These are phyloP conservation scores for Labia minor DNA, from an alignment of 2,888 invertebrate genomes.

Conservation along the genomic window DNA sequence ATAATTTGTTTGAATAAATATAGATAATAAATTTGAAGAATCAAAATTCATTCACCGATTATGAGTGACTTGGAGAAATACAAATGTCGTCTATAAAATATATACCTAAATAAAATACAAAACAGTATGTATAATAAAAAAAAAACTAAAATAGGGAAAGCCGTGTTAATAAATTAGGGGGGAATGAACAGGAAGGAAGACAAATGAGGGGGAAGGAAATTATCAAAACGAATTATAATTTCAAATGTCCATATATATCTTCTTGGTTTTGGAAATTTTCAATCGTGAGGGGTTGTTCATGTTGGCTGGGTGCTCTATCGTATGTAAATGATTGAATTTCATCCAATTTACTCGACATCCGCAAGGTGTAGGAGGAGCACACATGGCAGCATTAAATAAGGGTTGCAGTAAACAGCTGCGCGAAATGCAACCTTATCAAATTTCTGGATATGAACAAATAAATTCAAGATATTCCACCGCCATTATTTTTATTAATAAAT, in stretches of 20 bases:
- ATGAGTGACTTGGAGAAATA: too few relatives aligned
- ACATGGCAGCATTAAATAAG: background rate
- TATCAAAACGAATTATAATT: constrained; percentile 8
- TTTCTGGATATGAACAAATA: background rate
- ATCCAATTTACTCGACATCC: background rate
- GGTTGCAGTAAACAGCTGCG: background rate
- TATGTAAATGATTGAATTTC: constrained; percentile 13
- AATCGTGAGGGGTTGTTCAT: background rate
- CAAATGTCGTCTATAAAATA: too few relatives aligned
- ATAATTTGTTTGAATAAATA: too few relatives aligned
- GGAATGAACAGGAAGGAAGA: background rate
- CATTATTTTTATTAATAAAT: too few relatives aligned
- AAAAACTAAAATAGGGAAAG: background rate
- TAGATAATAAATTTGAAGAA: too few relatives aligned
- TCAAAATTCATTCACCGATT: too few relatives aligned
- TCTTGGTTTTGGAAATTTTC: background rate
- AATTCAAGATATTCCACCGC: too few relatives aligned
- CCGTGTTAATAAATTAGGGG: background rate
- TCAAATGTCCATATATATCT: background rate
- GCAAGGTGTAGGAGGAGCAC: background rate
- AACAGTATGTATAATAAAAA: background rate
- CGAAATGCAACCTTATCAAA: background rate
- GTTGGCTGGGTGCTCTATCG: background rate
- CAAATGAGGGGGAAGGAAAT: constrained; percentile 9
- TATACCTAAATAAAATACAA: background rate